Base-by-base conservation (phyloP, 1,140 invertebrate species). In the Conopomorpha cramerella region DNA sequence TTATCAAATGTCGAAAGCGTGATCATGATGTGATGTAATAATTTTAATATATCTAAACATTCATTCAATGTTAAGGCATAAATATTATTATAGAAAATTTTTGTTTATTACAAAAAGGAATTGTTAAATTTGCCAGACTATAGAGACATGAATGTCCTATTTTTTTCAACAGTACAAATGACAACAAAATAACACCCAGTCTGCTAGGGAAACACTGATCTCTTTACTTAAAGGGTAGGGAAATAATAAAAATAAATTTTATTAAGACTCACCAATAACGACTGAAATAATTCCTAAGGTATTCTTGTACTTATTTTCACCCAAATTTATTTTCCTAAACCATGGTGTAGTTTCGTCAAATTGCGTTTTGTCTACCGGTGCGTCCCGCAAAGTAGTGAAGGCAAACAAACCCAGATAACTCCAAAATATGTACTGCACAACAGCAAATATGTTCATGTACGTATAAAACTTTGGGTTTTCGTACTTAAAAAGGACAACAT, bases 381-480 rank as follows among this genome's bases (percentile, higher is more conserved):
- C 81, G 78, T 89, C 84, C 55, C 68, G 82, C 3, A 90, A 56
- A 1, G 79, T 77, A 10, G 81, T 82, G 34, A 81, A 84, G 1
- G 84, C 73, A 60, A 85, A 86, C 30, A 85, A 52, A 1, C 84
- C 83, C n/a, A 90, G 59, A 63, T 89, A 88, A 0, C 70, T 68
- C 88, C 88, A 91, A 66, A 90, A 89, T 17, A 82, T 68, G 57
- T 89, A 89, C 54, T 91, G 89, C 1, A 81, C 73, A 8, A 88
- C 37, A 1, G 83, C 86, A 64, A 90, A 90, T 11, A 84, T 45
- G 49, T 86, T 88, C 26, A 91, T 61, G 18, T 84, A 73, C 43
- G 71, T 82, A 51, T 80, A 90, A 63, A 86, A 89, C 41, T 65
- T 79, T 0, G 85, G 81, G 63, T 89, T 89, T 41, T 89, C 84